A percentile compares a stretch with the other conserved stretches of the same genome.
Evolutionary conservation across 2,113 vertebrate species (phyloP).

Genomic region (Raja brachyura): DNA sequence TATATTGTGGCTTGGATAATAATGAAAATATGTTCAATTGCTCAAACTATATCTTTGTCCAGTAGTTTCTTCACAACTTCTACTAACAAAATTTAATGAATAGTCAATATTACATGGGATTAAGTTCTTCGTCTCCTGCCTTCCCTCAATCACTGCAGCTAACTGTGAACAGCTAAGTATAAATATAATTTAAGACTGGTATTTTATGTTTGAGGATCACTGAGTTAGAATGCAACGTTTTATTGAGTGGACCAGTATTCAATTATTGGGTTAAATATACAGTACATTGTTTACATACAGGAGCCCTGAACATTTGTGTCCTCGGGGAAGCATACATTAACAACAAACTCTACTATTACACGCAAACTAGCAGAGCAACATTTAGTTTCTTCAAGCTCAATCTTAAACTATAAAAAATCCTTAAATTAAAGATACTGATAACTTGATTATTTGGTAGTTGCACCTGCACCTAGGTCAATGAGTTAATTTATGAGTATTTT

Average conservation of each 20-base stretch:
- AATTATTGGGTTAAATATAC: neutral
- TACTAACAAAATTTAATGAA: neutral
- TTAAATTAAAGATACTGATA: neutral
- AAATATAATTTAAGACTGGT: neutral
- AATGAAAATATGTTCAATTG: neutral
- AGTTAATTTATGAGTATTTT: neutral
- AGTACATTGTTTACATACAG: neutral
- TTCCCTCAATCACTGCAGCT: neutral
- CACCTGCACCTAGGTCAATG: neutral
- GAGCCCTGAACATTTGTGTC: neutral
- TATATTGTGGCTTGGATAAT: neutral
- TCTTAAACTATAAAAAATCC: neutral
- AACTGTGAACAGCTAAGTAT: neutral
- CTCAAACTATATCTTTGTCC: neutral
- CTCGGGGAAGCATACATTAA: neutral
- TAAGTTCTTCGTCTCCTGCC: neutral
- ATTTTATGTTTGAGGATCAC: neutral
- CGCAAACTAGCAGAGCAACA: neutral
- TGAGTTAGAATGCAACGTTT: neutral
- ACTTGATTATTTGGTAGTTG: neutral
- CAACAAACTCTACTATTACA: neutral
- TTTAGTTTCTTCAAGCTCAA: neutral
- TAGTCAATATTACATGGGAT: neutral
- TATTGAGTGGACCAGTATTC: neutral
- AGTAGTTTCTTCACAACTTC: neutral